Percentiles rank a stretch among this genome's conserved stretches.
Evolutionary conservation across 1,140 invertebrate species (phyloP).

Genomic region (Amyelois transitella): DNA sequence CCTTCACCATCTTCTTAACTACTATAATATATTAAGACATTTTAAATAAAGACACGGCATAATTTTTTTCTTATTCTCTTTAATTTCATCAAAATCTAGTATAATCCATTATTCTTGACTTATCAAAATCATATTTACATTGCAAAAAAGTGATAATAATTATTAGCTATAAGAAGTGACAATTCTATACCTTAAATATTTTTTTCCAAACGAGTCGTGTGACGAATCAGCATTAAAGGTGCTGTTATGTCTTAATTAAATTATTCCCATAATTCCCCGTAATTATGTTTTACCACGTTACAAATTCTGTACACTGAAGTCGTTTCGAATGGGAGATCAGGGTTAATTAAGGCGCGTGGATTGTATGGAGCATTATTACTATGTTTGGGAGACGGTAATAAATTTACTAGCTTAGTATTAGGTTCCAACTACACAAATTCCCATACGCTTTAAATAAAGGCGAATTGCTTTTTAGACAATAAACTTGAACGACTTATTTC

Average conservation of each 20-base stretch:
- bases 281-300: slow-evolving; percentile 58
- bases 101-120: too few species aligned
- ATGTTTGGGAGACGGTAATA: not conserved
- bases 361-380: not conserved
- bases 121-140: too few species aligned
- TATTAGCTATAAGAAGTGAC: not conserved
- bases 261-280: slow-evolving; percentile 58
- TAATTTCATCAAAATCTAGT: too few species aligned
- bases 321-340: slow-evolving; percentile 43
- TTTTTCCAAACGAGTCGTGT: slow-evolving; percentile 38
- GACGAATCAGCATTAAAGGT: slow-evolving; percentile 66
- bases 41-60: too few species aligned
- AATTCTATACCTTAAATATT: not conserved
- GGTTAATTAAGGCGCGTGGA: not conserved
- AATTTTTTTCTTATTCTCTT: too few species aligned
- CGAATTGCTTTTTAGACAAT: too few species aligned
- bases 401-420: not conserved
- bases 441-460: too few species aligned
- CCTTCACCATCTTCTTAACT: too few species aligned
- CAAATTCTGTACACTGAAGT: slow-evolving; percentile 60
- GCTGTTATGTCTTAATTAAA: slow-evolving; percentile 69
- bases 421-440: not conserved
- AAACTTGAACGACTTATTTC: too few species aligned
- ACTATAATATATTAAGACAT: too few species aligned
- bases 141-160: too few species aligned